Conservation (phyloP, 2,113 vertebrate genomes). For the Protomyctophum bolini region DNA sequence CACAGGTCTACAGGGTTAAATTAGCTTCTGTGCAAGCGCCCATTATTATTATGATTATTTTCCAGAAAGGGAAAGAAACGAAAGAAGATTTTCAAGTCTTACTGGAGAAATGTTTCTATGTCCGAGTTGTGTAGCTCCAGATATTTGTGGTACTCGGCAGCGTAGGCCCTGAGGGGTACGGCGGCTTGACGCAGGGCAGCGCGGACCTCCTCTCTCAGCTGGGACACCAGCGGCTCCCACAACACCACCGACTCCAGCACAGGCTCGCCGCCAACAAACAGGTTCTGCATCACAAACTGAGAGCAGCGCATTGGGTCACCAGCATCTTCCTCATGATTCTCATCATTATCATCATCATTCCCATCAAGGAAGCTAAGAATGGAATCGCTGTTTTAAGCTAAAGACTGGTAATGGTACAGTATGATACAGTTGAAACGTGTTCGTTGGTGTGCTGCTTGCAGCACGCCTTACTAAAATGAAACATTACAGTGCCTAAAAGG, state of each 20-base stretch:
- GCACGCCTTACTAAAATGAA: no score
- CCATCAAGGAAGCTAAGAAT: no score
- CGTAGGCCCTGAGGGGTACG: conserved; percentile 86
- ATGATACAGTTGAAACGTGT: no score
- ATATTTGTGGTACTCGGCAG: conserved; percentile 81
- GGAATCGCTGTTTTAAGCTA: no score
- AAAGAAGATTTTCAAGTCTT: conserved; percentile 14
- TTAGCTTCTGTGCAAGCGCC: no score
- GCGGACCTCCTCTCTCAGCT: conserved; percentile 74
- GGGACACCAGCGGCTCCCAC: conserved; percentile 81
- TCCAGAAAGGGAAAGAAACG: no score
- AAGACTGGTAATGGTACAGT: not conserved
- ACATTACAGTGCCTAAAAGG: no score
- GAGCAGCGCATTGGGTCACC: not conserved
- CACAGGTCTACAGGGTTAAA: no score
- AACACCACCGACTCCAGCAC: conserved; percentile 84
- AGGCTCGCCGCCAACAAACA: conserved; percentile 76
- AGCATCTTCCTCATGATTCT: not conserved
- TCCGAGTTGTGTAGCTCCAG: conserved; percentile 87
- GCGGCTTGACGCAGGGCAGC: conserved; percentile 78
- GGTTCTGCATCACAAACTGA: conserved; percentile 86
- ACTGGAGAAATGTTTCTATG: conserved; percentile 66
- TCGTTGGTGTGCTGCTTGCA: no score
- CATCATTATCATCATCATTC: not conserved
- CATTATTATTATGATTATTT: no score